A percentile compares a stretch with the other conserved stretches of the same genome.
These are phyloP conservation scores for Electrona antarctica DNA, from an alignment of 2,113 vertebrate genomes.

Conservation along the genomic window DNA sequence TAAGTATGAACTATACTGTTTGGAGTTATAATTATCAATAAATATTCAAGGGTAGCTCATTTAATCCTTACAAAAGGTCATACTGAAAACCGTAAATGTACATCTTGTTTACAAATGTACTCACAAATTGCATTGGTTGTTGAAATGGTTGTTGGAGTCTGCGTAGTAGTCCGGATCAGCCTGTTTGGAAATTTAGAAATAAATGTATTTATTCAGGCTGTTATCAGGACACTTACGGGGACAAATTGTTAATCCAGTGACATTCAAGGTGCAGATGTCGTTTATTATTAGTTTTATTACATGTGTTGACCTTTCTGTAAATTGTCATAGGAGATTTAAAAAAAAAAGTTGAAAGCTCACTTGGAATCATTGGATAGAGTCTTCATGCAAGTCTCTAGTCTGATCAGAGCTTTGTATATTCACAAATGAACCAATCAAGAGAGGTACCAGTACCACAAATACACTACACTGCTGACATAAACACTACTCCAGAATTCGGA, in stretches of 20 bases:
- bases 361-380: neutral
- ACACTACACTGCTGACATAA: no score
- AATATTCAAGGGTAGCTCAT: neutral
- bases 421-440: no score
- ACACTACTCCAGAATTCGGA: no score
- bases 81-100: neutral
- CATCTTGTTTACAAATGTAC: conserved; percentile 36
- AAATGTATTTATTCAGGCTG: conserved; percentile 54
- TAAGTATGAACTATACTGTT: no score
- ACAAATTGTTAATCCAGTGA: conserved; percentile 17
- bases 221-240: conserved; percentile 17
- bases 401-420: no score
- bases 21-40: no score
- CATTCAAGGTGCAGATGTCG: conserved; percentile 29
- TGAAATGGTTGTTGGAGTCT: conserved; percentile 49
- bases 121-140: conserved; percentile 65
- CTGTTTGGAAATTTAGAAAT: conserved; percentile 70
- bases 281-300: neutral
- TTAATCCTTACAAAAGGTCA: conserved; percentile 5
- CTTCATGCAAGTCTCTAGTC: no score
- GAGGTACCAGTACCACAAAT: no score
- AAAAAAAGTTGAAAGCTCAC: neutral
- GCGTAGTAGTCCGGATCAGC: conserved; percentile 65
- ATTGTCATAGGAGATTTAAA: neutral
- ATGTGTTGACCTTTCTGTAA: conserved; percentile 16